Base-by-base conservation (phyloP, 2,113 vertebrate species). In the Aegypius monachus region DNA sequence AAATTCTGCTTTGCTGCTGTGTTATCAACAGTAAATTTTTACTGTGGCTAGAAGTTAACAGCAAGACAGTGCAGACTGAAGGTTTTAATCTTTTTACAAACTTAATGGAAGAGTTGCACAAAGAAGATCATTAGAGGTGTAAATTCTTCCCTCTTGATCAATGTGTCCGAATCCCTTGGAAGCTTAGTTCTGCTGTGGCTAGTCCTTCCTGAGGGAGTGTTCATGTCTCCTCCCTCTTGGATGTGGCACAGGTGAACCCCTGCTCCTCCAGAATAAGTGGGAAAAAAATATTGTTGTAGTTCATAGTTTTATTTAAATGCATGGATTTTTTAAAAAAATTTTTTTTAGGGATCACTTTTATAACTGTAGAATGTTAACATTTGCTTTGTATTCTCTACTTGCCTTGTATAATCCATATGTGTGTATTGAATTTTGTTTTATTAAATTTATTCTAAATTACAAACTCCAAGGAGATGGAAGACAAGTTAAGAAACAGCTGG, bases 271-370 rank as follows among this genome's bases (percentile, higher is more conserved):
- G 19, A 55, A 8, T 25, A 18, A 65, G 10, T 8, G 40, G 18
- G 5, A 0, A 13, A 32, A 56, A 29, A 42, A 71, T 52, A n/a
- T 4, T 10, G 2, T 67, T 25, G 22, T 40, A 27, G 3, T 25
- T n/a, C 19, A 15, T 11, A 19, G 5, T 9, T 85, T 56, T 17
- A 10, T 29, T 81, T 32, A 47, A 70, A 61, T 16, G 7, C 6
- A 7, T 29, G 15, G 22, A 3, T 22, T 36, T 40, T 48, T 10
- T 3, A 52, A 52, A 52, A 52, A 16, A 25, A 2, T 10, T 32
- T n/a, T 48, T 73, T 52, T 15, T 9, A 38, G 26, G 14, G 20
- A 17, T 59, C 45, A 2, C 10, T 55, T 42, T 42, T 36, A 0
- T 11, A 29, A 10, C 47, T 52, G 27, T 3, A 5, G 34, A 66